A percentile compares a stretch with the other conserved stretches of the same genome.
Evolutionary conservation across 2,797 vertebrate species (phyloP).

Genomic region (Eurystomus glaucurus): DNA sequence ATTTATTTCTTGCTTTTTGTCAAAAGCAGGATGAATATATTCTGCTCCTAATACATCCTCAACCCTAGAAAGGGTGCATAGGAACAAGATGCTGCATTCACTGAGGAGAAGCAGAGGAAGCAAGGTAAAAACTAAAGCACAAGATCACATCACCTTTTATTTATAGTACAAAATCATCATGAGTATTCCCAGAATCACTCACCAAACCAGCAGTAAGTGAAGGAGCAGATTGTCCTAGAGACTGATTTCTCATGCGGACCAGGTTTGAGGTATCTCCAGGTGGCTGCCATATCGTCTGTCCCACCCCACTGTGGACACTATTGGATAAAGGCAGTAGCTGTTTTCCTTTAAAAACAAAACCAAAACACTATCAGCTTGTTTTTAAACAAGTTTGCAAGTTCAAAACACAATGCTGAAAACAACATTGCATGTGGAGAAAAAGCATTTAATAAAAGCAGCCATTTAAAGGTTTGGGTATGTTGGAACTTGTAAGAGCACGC

Average conservation of each 20-base stretch:
- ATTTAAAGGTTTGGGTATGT: background rate
- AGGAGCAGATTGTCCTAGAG: slow-evolving; percentile 94
- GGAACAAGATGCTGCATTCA: background rate
- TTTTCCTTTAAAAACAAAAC: slow-evolving; percentile 88
- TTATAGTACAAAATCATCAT: background rate
- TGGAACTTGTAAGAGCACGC: background rate
- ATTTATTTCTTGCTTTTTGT: background rate
- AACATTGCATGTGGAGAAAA: background rate
- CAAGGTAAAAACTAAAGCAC: background rate
- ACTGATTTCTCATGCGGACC: slow-evolving; percentile 95
- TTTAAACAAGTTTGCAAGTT: background rate
- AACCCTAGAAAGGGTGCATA: background rate
- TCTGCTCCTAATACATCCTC: background rate
- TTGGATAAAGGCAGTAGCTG: slow-evolving; percentile 94
- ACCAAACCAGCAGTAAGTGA: slow-evolving; percentile 96
- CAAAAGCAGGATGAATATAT: background rate
- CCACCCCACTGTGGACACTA: slow-evolving; percentile 91
- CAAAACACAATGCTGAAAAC: background rate
- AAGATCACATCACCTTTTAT: background rate
- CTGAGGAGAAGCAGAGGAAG: background rate
- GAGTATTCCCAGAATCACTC: slow-evolving; percentile 82
- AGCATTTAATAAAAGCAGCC: background rate
- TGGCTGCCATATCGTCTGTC: slow-evolving; percentile 88
- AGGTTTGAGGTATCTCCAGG: slow-evolving; percentile 91
- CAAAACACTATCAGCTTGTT: slow-evolving; percentile 45